Evolutionary conservation across 2,888 invertebrate species (phyloP).

Genomic region (Neoaliturus tenellus): DNA sequence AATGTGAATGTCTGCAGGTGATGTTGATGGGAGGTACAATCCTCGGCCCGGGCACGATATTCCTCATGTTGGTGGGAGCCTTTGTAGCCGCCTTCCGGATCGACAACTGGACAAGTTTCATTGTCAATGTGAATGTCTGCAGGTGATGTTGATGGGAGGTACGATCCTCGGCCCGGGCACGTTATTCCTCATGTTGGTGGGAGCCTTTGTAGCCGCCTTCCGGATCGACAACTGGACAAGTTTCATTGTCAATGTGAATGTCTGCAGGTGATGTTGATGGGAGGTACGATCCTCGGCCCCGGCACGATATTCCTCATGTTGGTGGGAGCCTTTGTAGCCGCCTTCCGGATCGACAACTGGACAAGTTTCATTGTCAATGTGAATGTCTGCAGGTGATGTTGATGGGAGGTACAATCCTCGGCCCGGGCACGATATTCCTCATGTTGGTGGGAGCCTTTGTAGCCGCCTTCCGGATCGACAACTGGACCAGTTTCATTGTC

Average conservation of each 20-base stretch:
- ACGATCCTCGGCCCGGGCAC: slow-evolving; percentile 98
- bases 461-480: slow-evolving; percentile 97
- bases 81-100: slow-evolving; percentile 98
- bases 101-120: slow-evolving; percentile 97
- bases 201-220: slow-evolving; percentile 98
- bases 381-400: slow-evolving; percentile 93
- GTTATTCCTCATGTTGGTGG: slow-evolving; percentile 99
- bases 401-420: slow-evolving; percentile 97
- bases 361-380: too few species aligned
- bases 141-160: slow-evolving; percentile 95
- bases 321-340: slow-evolving; percentile 99
- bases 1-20: too few species aligned
- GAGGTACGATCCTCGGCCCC: slow-evolving; percentile 97
- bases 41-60: slow-evolving; percentile 97
- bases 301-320: slow-evolving; percentile 99
- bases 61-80: slow-evolving; percentile 99
- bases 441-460: slow-evolving; percentile 99
- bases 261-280: slow-evolving; percentile 93
- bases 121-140: too few species aligned
- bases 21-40: slow-evolving; percentile 97
- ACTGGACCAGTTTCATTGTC: slow-evolving; percentile 98
- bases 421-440: slow-evolving; percentile 98
- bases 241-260: too few species aligned
- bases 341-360: slow-evolving; percentile 98
- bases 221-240: slow-evolving; percentile 98